Evolutionary conservation across 2,113 vertebrate genomes (phyloP), one percentile per base, ranked within the genome.

Genomic region (Onychostruthus taczanowskii): DNA sequence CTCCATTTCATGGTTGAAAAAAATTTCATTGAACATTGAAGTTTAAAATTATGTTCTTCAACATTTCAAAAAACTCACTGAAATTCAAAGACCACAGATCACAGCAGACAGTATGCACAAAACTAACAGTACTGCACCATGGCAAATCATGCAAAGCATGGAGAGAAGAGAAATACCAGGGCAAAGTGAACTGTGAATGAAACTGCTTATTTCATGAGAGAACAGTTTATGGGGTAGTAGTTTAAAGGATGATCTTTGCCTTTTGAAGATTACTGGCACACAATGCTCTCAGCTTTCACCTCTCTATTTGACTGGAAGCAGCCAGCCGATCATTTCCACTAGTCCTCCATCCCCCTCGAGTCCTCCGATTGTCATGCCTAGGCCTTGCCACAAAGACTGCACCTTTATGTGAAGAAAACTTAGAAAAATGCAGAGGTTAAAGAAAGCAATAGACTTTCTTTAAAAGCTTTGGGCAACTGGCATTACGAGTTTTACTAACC

Each of bases 341-440:
- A 99, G 99, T 99, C 99, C 99, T 99, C 99, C 99, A 98, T 99
- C 99, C 99, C 99, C 99, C 99, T 99, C 98, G 99, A 99, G 99
- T 99, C 99, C 99, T 99, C 99, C 98, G 98, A 99, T 98, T 98
- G 99, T 99, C 99, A 99, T 99, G 99, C 99, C 99, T 99, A 99
- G 99, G 98, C 99, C 99, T 99, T 99, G 99, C 99, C 99, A 99
- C 99, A 99, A 99, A 99, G 99, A 99, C 99, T 99, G 98, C 99
- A 99, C 99, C 99, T 99, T 99, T 99, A 99, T 99, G 99, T 99
- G 98, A 99, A 99, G 99, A 98, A 98, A 99, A 99, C 99, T 99
- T 98, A 99, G 99, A 99, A 98, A 98, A 99, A 99, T 98, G 98
- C 98, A 99, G 98, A 99, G 98, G 99, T 99, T 99, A 99, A 99